Base-by-base conservation (phyloP, 2,888 invertebrate genomes). In the Drosophila subsilvestris region DNA sequence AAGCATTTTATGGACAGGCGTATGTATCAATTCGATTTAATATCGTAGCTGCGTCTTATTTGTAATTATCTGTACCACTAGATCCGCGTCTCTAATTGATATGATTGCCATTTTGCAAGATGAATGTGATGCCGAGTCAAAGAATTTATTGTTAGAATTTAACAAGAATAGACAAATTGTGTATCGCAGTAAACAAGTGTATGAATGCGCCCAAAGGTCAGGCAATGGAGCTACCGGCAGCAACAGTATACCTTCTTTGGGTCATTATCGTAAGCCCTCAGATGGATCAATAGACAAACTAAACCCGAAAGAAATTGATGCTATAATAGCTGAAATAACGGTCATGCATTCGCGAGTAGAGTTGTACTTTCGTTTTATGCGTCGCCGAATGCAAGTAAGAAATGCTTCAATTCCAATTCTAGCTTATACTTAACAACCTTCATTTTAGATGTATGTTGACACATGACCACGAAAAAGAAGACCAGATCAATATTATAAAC, bases 301-400 rank as follows among this genome's bases (percentile, higher is more conserved):
- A 18, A 97, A 98, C 92, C 96, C 97, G 0, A 96, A 96, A 87
- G 96, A 96, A 81, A 93, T 98, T 61, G 99, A 99, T 93, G 94
- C 96, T 0, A 93, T 97, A 49, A 94, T 99, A 66, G 95, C 96
- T 0, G 99, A 99, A 93, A 94, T 99, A 66, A 98, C 98, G 0
- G 93, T 98, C 53, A 95, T 98, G 93, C 98, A 98, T 92, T 95
- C 97, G 0, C 93, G 98, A 76, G 94, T 97, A n/a, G 97, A 97
- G 89, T 93, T 99, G 22, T 99, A 99, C 92, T 95, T 97, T 81
- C 94, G 96, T 79, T 99, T 99, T 93, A 93, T 99, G 71, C 93
- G 95, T 57, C 93, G 97, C 67, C 94, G 97, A 88, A 93, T 96
- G 20, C 93, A 93, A 91, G 96, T 96, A 90, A 93, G 92, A 90